Conservation (phyloP, 2,888 invertebrate species). For the Diarsia brunnea region DNA sequence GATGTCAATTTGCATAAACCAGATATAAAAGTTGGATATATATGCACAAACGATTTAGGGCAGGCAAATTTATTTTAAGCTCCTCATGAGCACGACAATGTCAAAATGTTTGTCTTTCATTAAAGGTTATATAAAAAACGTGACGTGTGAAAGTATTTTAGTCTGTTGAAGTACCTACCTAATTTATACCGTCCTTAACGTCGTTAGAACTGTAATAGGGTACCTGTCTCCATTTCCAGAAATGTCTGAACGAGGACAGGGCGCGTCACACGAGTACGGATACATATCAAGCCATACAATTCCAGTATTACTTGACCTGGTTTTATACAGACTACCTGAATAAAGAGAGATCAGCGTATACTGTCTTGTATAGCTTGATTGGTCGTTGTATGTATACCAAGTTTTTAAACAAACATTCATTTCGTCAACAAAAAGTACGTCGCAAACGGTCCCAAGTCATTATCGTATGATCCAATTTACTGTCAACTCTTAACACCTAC, state of each 20-base stretch:
- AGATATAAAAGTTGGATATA: too few relatives aligned
- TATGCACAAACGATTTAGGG: too few relatives aligned
- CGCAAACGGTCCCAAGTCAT: background rate
- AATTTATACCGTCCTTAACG: conserved; percentile 1
- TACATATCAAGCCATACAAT: background rate
- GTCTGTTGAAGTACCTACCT: background rate
- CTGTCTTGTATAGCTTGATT: background rate
- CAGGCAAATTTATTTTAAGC: too few relatives aligned
- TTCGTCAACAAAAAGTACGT: background rate
- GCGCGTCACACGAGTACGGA: background rate
- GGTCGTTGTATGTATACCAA: background rate
- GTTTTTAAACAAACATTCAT: background rate
- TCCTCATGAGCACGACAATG: background rate
- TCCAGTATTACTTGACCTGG: background rate
- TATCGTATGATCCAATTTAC: conserved; percentile 24
- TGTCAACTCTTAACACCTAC: conserved; percentile 11
- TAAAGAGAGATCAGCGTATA: background rate
- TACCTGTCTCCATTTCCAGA: background rate
- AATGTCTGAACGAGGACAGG: background rate
- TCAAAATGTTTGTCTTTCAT: background rate
- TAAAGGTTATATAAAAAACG: background rate
- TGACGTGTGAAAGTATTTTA: background rate
- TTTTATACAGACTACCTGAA: background rate
- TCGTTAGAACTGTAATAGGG: background rate
- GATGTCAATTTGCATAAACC: too few relatives aligned